Percentiles rank a stretch among this genome's conserved stretches.
Evolutionary conservation across 2,113 vertebrate species (phyloP).

Genomic region (human (Homo sapiens)): GRCh38 chr19:29855501-29856000

Average conservation of each 20-base stretch:
- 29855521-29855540: neutral
- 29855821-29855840: slow-evolving; percentile 80
- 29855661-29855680: neutral
- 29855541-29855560: neutral
- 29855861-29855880: slow-evolving; percentile 74
- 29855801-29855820: slow-evolving; percentile 76
- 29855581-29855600: neutral
- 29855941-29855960: neutral
- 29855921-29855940: slow-evolving; percentile 72
- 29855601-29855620: neutral
- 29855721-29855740: neutral
- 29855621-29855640: neutral
- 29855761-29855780: neutral
- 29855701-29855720: neutral
- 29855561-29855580: neutral
- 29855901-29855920: slow-evolving; percentile 62
- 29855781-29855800: slow-evolving; percentile 20
- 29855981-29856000: slow-evolving; percentile 65
- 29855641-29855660: neutral
- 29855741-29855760: slow-evolving; percentile 2
- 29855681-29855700: neutral
- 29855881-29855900: slow-evolving; percentile 80
- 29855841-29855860: slow-evolving; percentile 78
- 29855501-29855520: neutral
- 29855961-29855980: neutral